phyloP scores from a whole-genome alignment of 2,888 invertebrate genomes.

The Phorcus lineatus region DNA sequence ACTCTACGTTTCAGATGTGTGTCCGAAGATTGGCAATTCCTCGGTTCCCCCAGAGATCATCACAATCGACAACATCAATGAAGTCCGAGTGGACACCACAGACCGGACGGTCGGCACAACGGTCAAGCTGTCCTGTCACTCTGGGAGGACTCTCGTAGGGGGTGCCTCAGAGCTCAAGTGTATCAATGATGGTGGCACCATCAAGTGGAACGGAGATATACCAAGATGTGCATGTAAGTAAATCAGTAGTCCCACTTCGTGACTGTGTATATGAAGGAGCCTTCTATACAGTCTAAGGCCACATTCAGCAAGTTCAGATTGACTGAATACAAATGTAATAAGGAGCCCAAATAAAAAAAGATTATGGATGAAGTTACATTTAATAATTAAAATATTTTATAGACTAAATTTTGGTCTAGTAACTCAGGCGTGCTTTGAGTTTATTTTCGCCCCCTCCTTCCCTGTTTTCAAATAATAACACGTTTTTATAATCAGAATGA shows the following conservation, averaged over 20 bases:
- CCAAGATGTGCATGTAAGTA: neutral
- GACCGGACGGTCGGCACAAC: neutral
- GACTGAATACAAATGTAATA: too few relatives aligned
- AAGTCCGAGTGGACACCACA: neutral
- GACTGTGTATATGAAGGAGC: too few relatives aligned
- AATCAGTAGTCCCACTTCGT: neutral
- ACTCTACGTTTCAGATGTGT: neutral
- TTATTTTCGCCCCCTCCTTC: too few relatives aligned
- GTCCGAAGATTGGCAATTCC: neutral
- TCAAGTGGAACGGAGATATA: neutral
- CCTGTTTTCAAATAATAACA: too few relatives aligned
- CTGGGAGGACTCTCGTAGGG: neutral
- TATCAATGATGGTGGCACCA: neutral
- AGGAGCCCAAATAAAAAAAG: too few relatives aligned
- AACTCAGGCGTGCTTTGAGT: too few relatives aligned
- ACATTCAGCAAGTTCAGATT: too few relatives aligned
- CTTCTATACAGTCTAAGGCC: too few relatives aligned
- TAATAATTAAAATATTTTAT: too few relatives aligned
- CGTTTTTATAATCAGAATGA: too few relatives aligned
- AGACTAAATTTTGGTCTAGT: too few relatives aligned
- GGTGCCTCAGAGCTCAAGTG: neutral
- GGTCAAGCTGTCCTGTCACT: neutral
- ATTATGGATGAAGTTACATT: too few relatives aligned
- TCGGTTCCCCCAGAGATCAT: conserved; percentile 9
- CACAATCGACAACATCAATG: conserved; percentile 25